Evolutionary conservation across 2,797 vertebrate genomes (phyloP), one percentile per base, ranked within the genome.

Genomic region (Chlorospingus flavigularis): DNA sequence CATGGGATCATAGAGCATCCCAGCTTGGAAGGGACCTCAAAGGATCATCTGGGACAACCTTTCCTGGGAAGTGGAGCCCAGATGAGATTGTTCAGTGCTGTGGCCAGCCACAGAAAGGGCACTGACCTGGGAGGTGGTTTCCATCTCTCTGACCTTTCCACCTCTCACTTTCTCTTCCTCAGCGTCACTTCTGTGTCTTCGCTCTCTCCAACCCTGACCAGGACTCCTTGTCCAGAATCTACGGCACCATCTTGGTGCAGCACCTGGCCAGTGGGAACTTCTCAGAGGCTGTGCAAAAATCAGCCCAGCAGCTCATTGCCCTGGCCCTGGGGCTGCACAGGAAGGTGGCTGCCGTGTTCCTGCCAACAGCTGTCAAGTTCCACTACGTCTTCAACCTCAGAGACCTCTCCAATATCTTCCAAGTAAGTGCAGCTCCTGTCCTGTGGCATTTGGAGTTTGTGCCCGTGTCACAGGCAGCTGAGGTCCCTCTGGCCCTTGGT

Each of bases 331-430:
- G 96, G 10, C 94, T 99, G 74, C 99, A 99, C 89, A 98, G 98
- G 93, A 98, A 97, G 47, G 91, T 99, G 13, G 96, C 98, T 77
- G 87, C 98, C 86, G 97, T 97, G 5, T 99, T 99, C 96, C 98
- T 99, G 50, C 99, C 99, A 60, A 99, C 99, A 0, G 99, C 98
- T 2, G 89, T 99, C 97, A 99, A 99, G 97, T 99, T 99, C 97
- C 99, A 99, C 98, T 99, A 99, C 16, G 74, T 99, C 95, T 99
- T 99, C 96, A 99, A 99, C 96, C 98, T 99, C 88, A 97, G 99
- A 37, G 99, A 99, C 96, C 98, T 99, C 48, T 98, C 99, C 98
- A 99, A 98, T 92, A 98, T 99, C 90, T 99, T 99, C 97, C 99
- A 99, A 97, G 99, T 99, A 88, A 97, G 98, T 87, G 63, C 21